Evolutionary conservation across 2,113 vertebrate genomes (phyloP).

Genomic region (Trochalopteron elliotii): DNA sequence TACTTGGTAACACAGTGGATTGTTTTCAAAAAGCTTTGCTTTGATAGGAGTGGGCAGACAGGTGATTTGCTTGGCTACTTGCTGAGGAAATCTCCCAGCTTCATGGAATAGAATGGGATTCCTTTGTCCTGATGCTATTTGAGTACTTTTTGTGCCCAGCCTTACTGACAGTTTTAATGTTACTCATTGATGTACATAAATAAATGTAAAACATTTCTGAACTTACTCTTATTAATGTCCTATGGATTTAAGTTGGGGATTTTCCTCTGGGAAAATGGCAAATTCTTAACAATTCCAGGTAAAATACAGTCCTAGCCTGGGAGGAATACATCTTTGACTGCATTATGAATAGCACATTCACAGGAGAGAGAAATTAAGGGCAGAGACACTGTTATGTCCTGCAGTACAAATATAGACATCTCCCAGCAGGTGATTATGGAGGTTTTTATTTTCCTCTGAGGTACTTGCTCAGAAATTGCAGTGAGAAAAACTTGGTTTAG

Average conservation of each 20-base stretch:
- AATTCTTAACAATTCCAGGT: not conserved
- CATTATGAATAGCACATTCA: not conserved
- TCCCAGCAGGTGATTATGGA: not conserved
- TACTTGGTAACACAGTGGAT: not conserved
- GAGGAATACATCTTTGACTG: not conserved
- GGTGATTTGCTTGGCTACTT: not conserved
- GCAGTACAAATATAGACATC: not conserved
- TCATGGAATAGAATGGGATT: not conserved
- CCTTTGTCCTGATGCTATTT: fast-evolving
- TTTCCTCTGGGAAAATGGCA: not conserved
- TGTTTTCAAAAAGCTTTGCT: not conserved
- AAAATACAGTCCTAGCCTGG: not conserved
- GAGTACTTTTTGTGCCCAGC: too few relatives aligned
- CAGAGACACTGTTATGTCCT: not conserved
- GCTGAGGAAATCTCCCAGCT: not conserved
- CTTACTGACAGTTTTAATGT: not conserved
- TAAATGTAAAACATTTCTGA: not conserved
- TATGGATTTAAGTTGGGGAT: fast-evolving
- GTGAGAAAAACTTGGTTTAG: not conserved
- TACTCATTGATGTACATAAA: not conserved
- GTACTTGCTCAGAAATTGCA: not conserved
- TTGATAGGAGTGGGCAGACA: not conserved
- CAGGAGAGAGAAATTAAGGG: not conserved
- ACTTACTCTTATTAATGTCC: not conserved
- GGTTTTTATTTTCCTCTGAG: not conserved